Base-by-base conservation (phyloP, 2,888 invertebrate genomes). In the Hanleya hanleyi region DNA sequence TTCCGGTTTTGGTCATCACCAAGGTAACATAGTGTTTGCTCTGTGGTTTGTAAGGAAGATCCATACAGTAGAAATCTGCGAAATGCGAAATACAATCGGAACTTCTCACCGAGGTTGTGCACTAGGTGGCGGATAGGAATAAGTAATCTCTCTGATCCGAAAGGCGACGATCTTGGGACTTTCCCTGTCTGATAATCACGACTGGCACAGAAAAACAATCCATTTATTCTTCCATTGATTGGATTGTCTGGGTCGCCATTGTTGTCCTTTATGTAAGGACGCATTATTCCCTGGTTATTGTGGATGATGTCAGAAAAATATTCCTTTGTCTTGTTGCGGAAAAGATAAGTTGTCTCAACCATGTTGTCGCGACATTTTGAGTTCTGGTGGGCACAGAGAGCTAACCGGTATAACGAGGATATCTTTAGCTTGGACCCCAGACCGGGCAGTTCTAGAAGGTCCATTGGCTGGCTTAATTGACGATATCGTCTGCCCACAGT, bases 51-150 rank as follows among this genome's bases (percentile, higher is more conserved):
- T n/a, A n/a, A n/a, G n/a, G n/a, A n/a, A n/a, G n/a, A n/a, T 7
- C 47, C 47, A 49, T 73, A 62, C 73, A 73, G 35, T 69, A 73
- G 47, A 73, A 73, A 35, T 73, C 73, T 1, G 69, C 69, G 29
- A n/a, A n/a, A n/a, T n/a, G n/a, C n/a, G n/a, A 73, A 73, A 33
- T 73, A 73, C 0, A 73, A 47, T 22, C 7, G 3, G n/a, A 18
- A 47, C 15, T 47, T 49, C 15, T 29, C 32, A n/a, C n/a, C n/a
- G 7, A 26, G 32, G 6, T 36, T 3, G 7, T 41, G 15, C 15
- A 71, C 41, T 29, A 71, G 26, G 6, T 26, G 18, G 15, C 22
- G n/a, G 36, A 38, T 33, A 15, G 71, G 67, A 18, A 71, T 57
- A 32, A 15, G 26, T 22, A 71, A 26, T 9, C 71, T 47, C 22